Evolutionary conservation across 1,140 invertebrate genomes (phyloP).

Genomic region (Heliconius melpomene): DNA sequence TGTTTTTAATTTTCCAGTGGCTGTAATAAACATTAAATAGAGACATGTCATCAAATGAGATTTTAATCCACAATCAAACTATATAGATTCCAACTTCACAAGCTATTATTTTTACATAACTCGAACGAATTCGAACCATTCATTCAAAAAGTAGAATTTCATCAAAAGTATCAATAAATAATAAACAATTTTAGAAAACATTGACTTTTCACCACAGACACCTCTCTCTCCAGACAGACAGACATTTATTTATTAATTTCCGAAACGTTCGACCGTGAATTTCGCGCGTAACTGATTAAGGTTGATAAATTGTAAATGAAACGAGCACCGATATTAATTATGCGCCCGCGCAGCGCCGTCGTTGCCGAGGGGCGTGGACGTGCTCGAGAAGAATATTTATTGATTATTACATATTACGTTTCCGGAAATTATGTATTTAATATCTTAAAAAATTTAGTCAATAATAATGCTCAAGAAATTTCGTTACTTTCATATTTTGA

Average conservation of each 20-base stretch:
- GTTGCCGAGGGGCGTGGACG: conserved; percentile 34
- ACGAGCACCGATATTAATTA: conserved; percentile 49
- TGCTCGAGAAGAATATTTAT: conserved; percentile 49
- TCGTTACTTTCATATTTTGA: background rate
- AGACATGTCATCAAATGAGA: too few relatives aligned
- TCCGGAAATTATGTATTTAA: background rate
- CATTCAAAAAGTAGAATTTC: background rate
- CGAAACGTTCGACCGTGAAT: conserved; percentile 20
- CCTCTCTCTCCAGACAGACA: conserved; percentile 4
- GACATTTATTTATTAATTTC: conserved; percentile 14
- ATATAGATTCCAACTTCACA: background rate
- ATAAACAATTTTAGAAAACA: conserved; percentile 8
- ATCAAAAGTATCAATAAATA: background rate
- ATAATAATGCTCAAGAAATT: background rate
- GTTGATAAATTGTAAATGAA: conserved; percentile 49
- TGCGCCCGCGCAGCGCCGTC: conserved; percentile 39
- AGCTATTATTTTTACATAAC: background rate
- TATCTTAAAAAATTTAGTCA: background rate
- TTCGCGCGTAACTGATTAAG: conserved; percentile 35
- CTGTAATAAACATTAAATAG: too few relatives aligned
- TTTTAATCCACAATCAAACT: too few relatives aligned
- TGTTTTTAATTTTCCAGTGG: too few relatives aligned
- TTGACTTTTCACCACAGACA: conserved; percentile 17
- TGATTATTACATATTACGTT: conserved; percentile 2
- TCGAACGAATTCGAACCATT: background rate